Base-by-base conservation (phyloP, 2,113 vertebrate genomes). In the Girardinichthys multiradiatus region DNA sequence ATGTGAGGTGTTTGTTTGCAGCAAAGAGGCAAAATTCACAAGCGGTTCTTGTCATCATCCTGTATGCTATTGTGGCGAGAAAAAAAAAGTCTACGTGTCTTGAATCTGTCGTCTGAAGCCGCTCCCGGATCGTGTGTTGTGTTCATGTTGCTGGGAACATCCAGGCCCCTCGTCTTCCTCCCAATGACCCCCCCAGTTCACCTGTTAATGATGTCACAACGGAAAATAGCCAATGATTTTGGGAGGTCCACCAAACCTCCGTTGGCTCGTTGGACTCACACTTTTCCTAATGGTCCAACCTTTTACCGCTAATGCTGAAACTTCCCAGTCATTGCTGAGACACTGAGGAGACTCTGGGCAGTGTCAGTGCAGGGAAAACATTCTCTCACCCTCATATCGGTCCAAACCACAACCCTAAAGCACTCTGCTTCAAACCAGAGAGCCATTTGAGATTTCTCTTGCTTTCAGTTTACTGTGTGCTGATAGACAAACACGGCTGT, bases 161-260 rank as follows among this genome's bases (percentile, higher is more conserved):
- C 45, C 15, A 79, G 68, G 28, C 62, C 45, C 80, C 54, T 19
- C 31, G 15, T 5, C 42, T 45, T 5, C 19, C 66, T 51, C 39
- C 45, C 60, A 51, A 42, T 2, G 0, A 21, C 29, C 48, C 54
- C 10, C 58, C 62, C 63, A 24, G 35, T 69, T 61, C 65, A 73
- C 77, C 39, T 27, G 7, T 75, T 68, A 82, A 87, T 87, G 83
- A 89, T 90, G 88, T 91, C 90, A 90, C 87, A 73, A 80, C 0
- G 77, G 82, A 86, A 80, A 77, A 90, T 77, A 91, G 85, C 85
- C 86, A 86, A 72, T 80, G 75, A 68, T 58, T 75, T n/a, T 33
- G 12, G 1, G 78, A 78, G 68, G 64, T 80, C 81, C 69, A 77
- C 85, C 75, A 68, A 54, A 75, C 54, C 35, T 19, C 37, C 4